A percentile compares a stretch with the other conserved stretches of the same genome.
phyloP scores from a whole-genome alignment of 2,113 vertebrate species.

The Atrichornis clamosus region DNA sequence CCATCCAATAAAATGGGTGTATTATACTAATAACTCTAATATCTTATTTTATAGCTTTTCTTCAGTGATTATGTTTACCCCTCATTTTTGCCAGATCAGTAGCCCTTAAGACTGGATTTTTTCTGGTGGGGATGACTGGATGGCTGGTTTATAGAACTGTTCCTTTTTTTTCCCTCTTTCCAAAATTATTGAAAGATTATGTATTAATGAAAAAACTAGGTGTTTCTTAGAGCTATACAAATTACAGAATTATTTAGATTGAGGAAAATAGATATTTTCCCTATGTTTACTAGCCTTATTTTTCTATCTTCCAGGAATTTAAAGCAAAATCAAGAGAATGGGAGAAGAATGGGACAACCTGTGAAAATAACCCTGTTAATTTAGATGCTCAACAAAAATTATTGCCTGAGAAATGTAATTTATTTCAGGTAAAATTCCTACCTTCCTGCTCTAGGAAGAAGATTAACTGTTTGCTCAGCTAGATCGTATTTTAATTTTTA shows the following conservation, averaged over 20 bases:
- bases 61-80: not conserved
- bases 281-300: not conserved
- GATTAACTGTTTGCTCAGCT: not conserved
- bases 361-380: slow-evolving; percentile 63
- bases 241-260: not conserved
- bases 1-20: not conserved
- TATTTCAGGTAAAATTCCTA: slow-evolving; percentile 72
- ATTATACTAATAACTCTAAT: not conserved
- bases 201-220: not conserved
- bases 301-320: slow-evolving; percentile 68
- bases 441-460: not conserved
- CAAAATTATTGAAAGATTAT: not conserved
- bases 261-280: not conserved
- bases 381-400: slow-evolving; percentile 68
- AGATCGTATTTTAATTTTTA: not conserved
- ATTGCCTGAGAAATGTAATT: slow-evolving; percentile 64
- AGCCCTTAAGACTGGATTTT: not conserved
- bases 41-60: not conserved
- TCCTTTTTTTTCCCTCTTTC: not conserved
- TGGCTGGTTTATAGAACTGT: not conserved
- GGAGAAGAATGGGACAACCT: slow-evolving; percentile 67
- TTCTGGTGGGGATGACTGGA: not conserved
- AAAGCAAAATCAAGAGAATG: slow-evolving; percentile 71
- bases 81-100: not conserved
- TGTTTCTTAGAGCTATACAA: not conserved